Evolutionary conservation across 2,888 invertebrate genomes (phyloP).

Genomic region (Acrocyrtus sp.): DNA sequence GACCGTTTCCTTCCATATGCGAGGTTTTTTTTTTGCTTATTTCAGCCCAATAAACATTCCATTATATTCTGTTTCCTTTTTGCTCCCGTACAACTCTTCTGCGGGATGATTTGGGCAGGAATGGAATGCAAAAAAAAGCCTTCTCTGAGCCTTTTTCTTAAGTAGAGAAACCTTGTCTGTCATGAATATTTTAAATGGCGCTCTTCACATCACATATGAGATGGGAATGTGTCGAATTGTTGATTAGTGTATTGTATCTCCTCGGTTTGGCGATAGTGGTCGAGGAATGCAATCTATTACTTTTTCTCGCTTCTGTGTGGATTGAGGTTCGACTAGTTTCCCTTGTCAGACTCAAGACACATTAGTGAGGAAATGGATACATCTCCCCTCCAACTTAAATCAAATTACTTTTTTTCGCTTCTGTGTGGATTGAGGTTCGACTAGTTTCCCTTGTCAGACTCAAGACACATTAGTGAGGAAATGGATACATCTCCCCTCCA

Average conservation of each 20-base stretch:
- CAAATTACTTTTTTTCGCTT: no score
- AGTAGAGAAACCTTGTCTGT: background rate
- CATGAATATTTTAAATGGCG: background rate
- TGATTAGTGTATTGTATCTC: background rate
- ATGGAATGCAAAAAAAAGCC: background rate
- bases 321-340: no score
- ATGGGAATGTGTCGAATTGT: background rate
- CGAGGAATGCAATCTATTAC: no score
- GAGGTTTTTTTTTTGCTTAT: constrained; percentile 18
- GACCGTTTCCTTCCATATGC: constrained; percentile 19
- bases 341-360: no score
- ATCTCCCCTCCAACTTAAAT: background rate
- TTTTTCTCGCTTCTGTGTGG: no score
- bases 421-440: no score
- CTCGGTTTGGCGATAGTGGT: background rate
- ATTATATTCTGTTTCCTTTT: background rate
- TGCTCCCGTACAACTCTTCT: background rate
- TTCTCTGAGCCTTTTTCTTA: background rate
- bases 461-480: no score
- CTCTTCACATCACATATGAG: background rate
- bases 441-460: no score
- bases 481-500: background rate
- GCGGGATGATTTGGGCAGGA: background rate
- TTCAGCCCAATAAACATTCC: constrained; percentile 46
- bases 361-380: no score